Evolutionary conservation across 2,797 vertebrate genomes (phyloP).

Genomic region (Eulemur albifrons): DNA sequence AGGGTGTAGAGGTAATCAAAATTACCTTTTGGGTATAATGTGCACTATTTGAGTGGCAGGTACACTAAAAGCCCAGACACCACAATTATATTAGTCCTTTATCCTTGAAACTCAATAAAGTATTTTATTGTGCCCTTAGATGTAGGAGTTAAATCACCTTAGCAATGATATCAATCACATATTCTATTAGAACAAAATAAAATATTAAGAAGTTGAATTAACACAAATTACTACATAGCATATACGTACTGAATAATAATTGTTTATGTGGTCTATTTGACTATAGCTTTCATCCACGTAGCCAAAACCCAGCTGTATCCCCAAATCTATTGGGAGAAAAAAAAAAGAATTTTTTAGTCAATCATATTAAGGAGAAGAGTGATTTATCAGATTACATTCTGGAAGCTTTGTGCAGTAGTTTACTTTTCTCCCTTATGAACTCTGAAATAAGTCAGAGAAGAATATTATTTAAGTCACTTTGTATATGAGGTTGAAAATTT

Average conservation of each 20-base stretch:
- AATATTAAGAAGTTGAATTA: neutral
- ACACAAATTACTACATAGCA: neutral
- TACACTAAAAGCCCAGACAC: no score
- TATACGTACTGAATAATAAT: neutral
- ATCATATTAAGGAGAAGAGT: neutral
- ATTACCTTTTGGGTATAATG: no score
- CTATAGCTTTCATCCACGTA: neutral
- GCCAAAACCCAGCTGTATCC: neutral
- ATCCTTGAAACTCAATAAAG: neutral
- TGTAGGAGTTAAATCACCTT: neutral
- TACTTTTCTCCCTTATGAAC: neutral
- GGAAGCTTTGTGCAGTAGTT: neutral
- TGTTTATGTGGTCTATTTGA: neutral
- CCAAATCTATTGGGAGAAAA: neutral
- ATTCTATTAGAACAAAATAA: neutral
- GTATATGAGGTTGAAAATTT: neutral
- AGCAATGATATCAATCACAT: neutral
- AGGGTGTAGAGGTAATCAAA: no score
- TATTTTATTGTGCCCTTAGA: neutral
- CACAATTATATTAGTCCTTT: neutral
- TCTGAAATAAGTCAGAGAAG: neutral
- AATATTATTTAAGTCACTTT: slow-evolving; percentile 25
- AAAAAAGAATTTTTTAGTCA: neutral
- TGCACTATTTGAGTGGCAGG: no score
- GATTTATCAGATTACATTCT: neutral